Evolutionary conservation across 2,888 invertebrate genomes (phyloP).

Genomic region (Quadroppia sp.): DNA sequence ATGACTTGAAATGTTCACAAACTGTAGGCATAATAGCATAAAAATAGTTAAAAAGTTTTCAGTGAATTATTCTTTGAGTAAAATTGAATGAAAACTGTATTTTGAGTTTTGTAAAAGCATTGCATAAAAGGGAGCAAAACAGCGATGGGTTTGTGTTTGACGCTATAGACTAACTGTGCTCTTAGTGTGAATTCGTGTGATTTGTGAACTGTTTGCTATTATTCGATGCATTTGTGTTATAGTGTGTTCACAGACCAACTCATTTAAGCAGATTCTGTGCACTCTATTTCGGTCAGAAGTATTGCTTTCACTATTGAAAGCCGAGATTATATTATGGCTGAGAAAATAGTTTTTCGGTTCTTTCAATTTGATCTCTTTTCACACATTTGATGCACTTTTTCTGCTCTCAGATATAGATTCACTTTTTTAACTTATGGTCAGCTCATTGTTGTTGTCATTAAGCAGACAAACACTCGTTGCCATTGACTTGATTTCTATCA

Average conservation of each 20-base stretch:
- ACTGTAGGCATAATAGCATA: constrained; percentile 9
- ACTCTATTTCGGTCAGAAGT: constrained; percentile 20
- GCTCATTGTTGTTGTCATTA: constrained; percentile 14
- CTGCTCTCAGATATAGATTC: constrained; percentile 21
- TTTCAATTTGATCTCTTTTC: constrained; percentile 20
- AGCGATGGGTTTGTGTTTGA: neutral
- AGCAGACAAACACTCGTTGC: neutral
- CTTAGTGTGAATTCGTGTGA: neutral
- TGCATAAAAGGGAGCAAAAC: neutral
- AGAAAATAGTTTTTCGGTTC: constrained; percentile 10
- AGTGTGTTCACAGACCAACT: neutral
- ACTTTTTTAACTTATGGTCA: constrained; percentile 31
- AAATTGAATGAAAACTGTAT: neutral
- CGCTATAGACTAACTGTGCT: constrained; percentile 4
- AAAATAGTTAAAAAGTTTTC: constrained; percentile 32
- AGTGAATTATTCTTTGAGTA: neutral
- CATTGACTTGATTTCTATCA: neutral
- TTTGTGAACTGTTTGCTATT: neutral
- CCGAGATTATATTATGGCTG: neutral
- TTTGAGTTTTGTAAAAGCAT: neutral
- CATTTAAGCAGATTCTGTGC: constrained; percentile 18
- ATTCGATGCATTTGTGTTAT: constrained; percentile 2
- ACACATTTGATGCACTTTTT: constrained; percentile 12
- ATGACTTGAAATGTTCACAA: neutral
- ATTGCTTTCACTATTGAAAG: too few relatives aligned